These are phyloP conservation scores for Hippopotamyrus pictus DNA, from an alignment of 2,797 vertebrate genomes.

Conservation along the genomic window DNA sequence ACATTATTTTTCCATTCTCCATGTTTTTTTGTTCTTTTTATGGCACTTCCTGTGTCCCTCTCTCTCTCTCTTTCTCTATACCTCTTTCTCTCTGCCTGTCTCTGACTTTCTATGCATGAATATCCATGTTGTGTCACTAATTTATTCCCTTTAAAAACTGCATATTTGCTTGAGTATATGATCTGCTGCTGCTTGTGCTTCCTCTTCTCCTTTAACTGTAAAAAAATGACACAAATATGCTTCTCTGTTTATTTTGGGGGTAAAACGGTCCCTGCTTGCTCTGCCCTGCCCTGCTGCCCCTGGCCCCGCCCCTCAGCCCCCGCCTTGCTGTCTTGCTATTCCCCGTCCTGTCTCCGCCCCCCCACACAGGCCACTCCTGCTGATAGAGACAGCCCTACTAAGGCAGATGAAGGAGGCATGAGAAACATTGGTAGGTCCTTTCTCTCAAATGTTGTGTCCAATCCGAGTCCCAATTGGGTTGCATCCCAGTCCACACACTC, in stretches of 20 bases:
- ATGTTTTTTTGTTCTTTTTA: constrained; percentile 52
- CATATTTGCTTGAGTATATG: constrained; percentile 41
- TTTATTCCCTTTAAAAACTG: constrained; percentile 13
- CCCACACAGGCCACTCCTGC: constrained; percentile 83
- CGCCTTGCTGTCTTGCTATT: constrained; percentile 77
- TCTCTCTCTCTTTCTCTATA: constrained; percentile 26
- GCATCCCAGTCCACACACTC: neutral
- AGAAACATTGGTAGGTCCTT: constrained; percentile 77
- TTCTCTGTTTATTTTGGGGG: constrained; percentile 33
- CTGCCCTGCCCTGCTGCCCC: constrained; percentile 65
- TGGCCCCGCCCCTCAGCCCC: constrained; percentile 64
- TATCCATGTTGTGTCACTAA: constrained; percentile 18
- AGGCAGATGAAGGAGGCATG: constrained; percentile 74
- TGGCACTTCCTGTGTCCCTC: constrained; percentile 29
- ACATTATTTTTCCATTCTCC: constrained; percentile 64
- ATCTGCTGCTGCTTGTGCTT: constrained; percentile 52
- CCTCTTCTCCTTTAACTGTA: neutral
- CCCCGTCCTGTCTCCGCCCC: constrained; percentile 78
- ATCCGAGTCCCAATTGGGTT: constrained; percentile 21
- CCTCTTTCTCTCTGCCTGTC: neutral
- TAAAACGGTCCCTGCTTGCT: constrained; percentile 54
- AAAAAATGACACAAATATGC: constrained; percentile 11
- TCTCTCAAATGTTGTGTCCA: constrained; percentile 29
- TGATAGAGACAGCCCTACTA: constrained; percentile 74
- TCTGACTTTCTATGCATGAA: constrained; percentile 29